Conservation (phyloP, 2,797 vertebrate genomes). For the Acanthis flammea region DNA sequence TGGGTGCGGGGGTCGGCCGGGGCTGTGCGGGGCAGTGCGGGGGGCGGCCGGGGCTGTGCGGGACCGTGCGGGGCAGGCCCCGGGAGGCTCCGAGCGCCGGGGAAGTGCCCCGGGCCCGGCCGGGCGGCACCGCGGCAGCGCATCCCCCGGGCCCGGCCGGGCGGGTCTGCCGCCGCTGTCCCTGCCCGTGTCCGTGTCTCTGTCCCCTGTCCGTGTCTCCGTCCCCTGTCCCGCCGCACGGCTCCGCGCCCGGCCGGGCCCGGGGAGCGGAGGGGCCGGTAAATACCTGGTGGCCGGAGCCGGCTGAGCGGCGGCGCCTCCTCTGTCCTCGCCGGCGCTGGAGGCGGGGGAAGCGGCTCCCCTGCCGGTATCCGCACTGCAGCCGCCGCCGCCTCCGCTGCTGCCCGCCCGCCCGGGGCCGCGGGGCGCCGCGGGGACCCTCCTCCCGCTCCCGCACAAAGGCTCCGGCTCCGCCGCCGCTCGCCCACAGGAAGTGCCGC, state of each 20-base stretch:
- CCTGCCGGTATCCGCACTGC: conserved; percentile 35
- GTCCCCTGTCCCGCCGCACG: neutral
- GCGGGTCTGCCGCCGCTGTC: neutral
- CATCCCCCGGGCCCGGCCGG: neutral
- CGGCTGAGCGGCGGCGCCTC: neutral
- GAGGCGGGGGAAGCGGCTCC: neutral
- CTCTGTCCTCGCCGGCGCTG: neutral
- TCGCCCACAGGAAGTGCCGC: conserved; percentile 41
- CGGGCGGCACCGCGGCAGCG: neutral
- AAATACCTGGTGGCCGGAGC: conserved; percentile 59
- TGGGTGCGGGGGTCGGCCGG: neutral
- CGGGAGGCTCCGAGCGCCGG: neutral
- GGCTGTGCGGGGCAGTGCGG: neutral
- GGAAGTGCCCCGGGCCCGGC: neutral
- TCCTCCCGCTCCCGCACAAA: neutral
- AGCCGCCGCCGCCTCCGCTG: neutral
- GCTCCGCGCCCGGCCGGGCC: neutral
- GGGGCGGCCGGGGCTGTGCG: neutral
- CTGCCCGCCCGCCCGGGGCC: neutral
- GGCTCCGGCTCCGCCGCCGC: neutral
- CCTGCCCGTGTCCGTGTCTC: neutral
- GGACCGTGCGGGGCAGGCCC: neutral
- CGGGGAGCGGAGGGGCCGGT: neutral
- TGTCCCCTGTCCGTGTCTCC: no score
- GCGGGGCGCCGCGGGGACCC: neutral